These are phyloP conservation scores for Parus major DNA, from an alignment of 2,113 vertebrate genomes.

Conservation along the genomic window DNA sequence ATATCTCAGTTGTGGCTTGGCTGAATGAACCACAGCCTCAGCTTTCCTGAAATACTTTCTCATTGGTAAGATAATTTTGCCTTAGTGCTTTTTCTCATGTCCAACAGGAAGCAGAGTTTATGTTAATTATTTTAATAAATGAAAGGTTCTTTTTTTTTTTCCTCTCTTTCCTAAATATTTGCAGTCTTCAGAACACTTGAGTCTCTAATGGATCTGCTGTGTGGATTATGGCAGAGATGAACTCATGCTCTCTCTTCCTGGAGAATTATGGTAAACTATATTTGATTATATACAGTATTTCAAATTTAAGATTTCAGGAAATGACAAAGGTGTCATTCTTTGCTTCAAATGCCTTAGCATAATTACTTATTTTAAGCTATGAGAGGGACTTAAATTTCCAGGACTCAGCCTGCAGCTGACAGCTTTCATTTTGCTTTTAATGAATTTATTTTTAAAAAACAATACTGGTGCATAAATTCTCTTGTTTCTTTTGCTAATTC, in stretches of 20 bases:
- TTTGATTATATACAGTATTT: not conserved
- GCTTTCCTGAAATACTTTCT: slow-evolving; percentile 37
- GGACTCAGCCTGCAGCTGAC: not conserved
- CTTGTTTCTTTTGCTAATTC: not conserved
- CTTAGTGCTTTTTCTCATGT: slow-evolving; percentile 17
- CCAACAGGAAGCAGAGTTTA: slow-evolving; percentile 44
- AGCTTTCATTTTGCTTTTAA: not conserved
- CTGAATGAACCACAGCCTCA: not conserved
- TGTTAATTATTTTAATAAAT: slow-evolving; percentile 9
- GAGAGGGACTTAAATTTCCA: not conserved
- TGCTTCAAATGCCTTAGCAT: not conserved
- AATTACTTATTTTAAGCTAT: slow-evolving; percentile 3
- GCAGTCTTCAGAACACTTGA: not conserved
- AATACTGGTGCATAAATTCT: not conserved
- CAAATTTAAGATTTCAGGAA: slow-evolving; percentile 8
- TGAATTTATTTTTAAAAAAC: not conserved
- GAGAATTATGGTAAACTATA: not conserved
- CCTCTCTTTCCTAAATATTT: not conserved
- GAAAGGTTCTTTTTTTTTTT: not conserved
- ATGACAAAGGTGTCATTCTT: not conserved
- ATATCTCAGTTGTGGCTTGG: slow-evolving; percentile 29
- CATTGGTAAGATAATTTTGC: slow-evolving; percentile 12
- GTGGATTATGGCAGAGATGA: not conserved
- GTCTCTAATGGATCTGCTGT: not conserved
- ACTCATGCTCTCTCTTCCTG: not conserved